These are phyloP conservation scores for Sandelia bainsii DNA, from an alignment of 2,797 vertebrate species.

Conservation along the genomic window DNA sequence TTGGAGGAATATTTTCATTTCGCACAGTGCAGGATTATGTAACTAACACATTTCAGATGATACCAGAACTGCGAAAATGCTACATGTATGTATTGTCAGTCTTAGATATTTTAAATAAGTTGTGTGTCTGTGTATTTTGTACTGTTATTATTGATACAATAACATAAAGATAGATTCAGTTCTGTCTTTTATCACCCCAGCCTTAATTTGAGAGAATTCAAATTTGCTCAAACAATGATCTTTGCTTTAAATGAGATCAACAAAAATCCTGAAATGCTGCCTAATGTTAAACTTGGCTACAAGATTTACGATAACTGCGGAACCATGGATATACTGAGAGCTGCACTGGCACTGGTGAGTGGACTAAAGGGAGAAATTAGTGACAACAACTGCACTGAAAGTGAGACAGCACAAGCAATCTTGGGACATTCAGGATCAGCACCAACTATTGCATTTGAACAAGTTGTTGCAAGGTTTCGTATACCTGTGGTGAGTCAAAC, in stretches of 20 bases:
- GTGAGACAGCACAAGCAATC: constrained; percentile 77
- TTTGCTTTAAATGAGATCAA: constrained; percentile 87
- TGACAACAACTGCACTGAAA: constrained; percentile 68
- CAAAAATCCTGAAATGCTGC: constrained; percentile 69
- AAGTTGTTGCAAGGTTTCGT: constrained; percentile 79
- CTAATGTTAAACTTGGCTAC: constrained; percentile 79
- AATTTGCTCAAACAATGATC: constrained; percentile 84
- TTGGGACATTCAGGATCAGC: constrained; percentile 86
- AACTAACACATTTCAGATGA: constrained; percentile 72
- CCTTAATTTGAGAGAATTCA: constrained; percentile 85
- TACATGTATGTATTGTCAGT: constrained; percentile 75
- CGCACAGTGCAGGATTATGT: constrained; percentile 77
- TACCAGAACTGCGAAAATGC: constrained; percentile 77
- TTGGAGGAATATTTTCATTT: constrained; percentile 87
- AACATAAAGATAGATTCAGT: neutral
- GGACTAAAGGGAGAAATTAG: constrained; percentile 52
- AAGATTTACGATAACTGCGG: constrained; percentile 84
- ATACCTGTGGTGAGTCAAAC: constrained; percentile 83
- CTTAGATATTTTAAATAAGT: neutral
- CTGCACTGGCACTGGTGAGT: constrained; percentile 79
- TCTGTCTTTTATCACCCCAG: constrained; percentile 57
- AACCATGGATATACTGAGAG: constrained; percentile 82
- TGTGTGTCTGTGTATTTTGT: neutral
- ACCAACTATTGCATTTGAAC: constrained; percentile 83
- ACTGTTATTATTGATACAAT: constrained; percentile 6